Evolutionary conservation across 2,113 vertebrate species (phyloP), one percentile per base, ranked within the genome.

Genomic region (Trichechus manatus): DNA sequence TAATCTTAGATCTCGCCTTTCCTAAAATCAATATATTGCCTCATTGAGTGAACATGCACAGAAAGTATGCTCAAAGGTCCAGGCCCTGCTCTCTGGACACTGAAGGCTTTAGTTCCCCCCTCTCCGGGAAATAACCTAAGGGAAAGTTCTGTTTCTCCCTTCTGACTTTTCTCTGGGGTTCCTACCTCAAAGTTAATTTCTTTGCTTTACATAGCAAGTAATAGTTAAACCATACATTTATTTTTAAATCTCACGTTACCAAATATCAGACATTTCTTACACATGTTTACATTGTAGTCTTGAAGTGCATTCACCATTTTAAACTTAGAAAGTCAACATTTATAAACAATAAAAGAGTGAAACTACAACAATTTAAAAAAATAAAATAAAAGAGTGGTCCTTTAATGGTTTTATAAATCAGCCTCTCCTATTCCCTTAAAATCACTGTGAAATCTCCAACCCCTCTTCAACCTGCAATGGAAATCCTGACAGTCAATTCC

Each of bases 11-110:
- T 56, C 13, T 87, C 72, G 59, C 70, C 23, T 94, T 66, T 79
- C 61, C 47, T 91, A 83, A 94, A 95, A 91, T 94, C 82, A 83
- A 72, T 96, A 42, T 6, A 19, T 75, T 85, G 53, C 74, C 68
- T 83, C 75, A 81, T 0, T 72, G 44, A 92, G 77, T 39, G 66
- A 88, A 39, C 8, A 22, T 42, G 19, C 72, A 79, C 31, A 72
- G 72, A n/a, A 96, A 94, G 84, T 29, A 17, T 20, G 15, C 78
- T 94, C 66, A 84, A 80, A 93, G 59, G 9, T 85, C 61, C 19
- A 91, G 25, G 23, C 23, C 53, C 15, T 29, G 44, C 39, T 68
- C 79, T 88, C 31, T 33, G 47, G 84, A 50, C 31, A 78, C 39
- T 33, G 20, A 78, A 88, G 44, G 19, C 15, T 63, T 86, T 50